Evolutionary conservation across 35 echinoderm and acorn worm genomes (phyloP), one percentile per base, ranked within the genome.

Genomic region (Lytechinus variegatus): DNA sequence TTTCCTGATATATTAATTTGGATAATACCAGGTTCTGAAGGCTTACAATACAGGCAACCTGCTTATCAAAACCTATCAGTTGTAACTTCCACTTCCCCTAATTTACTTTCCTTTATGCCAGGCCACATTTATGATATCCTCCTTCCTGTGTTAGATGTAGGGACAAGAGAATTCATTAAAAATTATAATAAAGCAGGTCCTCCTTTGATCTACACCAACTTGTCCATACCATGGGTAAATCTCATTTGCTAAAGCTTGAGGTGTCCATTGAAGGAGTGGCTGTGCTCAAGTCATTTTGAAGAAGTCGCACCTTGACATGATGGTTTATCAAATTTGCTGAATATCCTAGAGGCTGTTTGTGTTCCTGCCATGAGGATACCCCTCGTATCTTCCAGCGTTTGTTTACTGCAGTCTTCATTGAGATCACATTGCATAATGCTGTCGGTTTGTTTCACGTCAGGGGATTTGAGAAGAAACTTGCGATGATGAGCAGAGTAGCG

Each of bases 331-430:
- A 79, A 79, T 79, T 79, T 79, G 14, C 19, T 16, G 16, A 16
- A 79, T 24, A 21, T 24, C 66, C 66, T 79, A 24, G 3, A 79
- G 66, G 66, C 16, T 79, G 66, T 79, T 79, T 79, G 7, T 79
- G 66, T 79, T 19, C 66, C 66, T 79, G n/a, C 66, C 66, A n/a
- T 79, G 66, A 79, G 66, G 66, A n/a, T n/a, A 6, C 66, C 66
- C 66, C 66, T 79, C 66, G 66, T 79, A 79, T 79, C 66, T 79
- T 16, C 66, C 66, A 79, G 66, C 66, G 66, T 79, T 79, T 79
- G 66, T 79, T 79, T 8, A 24, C 66, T 24, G 4, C 19, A 79
- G 66, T 79, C 19, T 19, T 79, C 66, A 79, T 19, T 79, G 66
- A 79, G 16, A 79, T 79, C 66, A 21, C 4, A 7, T 79, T 79